A percentile compares a stretch with the other conserved stretches of the same genome.
These are phyloP conservation scores for Lucinisca nassula DNA, from an alignment of 2,888 invertebrate genomes.

Conservation along the genomic window DNA sequence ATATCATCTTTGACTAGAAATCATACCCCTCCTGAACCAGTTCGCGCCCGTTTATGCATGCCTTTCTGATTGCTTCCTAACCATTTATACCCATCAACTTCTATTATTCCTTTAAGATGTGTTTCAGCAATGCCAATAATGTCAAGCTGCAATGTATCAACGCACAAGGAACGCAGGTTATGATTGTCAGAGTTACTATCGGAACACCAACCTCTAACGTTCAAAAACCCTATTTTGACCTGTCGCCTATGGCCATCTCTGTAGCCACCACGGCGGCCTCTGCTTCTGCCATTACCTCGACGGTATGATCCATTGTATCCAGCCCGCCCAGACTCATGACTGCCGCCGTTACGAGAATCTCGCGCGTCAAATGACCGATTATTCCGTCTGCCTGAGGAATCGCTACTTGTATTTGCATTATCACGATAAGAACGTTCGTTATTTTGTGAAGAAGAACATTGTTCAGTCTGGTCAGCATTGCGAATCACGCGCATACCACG, in stretches of 20 bases:
- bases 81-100: conserved; percentile 26
- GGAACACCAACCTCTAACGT: conserved; percentile 28
- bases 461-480: background rate
- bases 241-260: background rate
- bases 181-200: conserved; percentile 13
- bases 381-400: background rate
- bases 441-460: background rate
- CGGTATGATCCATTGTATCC: background rate
- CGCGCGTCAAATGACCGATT: background rate
- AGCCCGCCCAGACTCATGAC: background rate
- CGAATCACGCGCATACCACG: background rate
- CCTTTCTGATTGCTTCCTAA: conserved; percentile 33
- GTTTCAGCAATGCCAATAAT: conserved; percentile 48
- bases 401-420: background rate
- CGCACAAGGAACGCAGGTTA: background rate
- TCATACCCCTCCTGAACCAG: conserved; percentile 35
- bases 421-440: background rate
- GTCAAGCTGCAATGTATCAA: conserved; percentile 14
- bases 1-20: background rate
- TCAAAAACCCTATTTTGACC: conserved; percentile 36
- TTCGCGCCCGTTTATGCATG: conserved; percentile 26
- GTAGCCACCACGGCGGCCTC: background rate
- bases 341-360: background rate
- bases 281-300: background rate
- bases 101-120: background rate